Base-by-base conservation (phyloP, 2,113 vertebrate genomes). In the Enhydra lutris region DNA sequence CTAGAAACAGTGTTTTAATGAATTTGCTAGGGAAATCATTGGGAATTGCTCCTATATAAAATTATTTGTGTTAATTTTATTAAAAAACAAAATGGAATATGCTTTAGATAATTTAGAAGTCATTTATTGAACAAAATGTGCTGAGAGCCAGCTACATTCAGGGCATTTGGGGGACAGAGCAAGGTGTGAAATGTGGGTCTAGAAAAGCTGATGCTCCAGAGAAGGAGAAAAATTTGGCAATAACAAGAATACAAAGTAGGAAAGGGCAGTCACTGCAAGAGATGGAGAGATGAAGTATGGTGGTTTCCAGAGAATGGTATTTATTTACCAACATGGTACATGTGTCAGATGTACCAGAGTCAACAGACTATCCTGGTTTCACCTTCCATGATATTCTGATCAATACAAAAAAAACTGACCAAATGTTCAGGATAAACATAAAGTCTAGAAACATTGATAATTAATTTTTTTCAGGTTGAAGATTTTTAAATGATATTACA, bases 81-180 rank as follows among this genome's bases (percentile, higher is more conserved):
- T 0, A 12, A 42, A 88, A 93, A 87, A 23, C 2, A 57, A 95
- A 95, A 47, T 50, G 34, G n/a, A 95, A 74, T 76, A 69, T 90
- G 14, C 10, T 94, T 91, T 94, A 34, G 14, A 80, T 82, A 31
- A 76, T 29, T 74, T 86, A 67, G 42, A 97, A 91, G 86, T 91
- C 42, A 83, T 85, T 96, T 95, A 90, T 84, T 94, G 29, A 85
- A 31, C n/a, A 93, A 78, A 85, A 24, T 95, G 12, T 89, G 17
- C 39, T 78, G 14, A 96, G 42, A 85, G 11, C 20, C 71, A 92
- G 20, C 1, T 61, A 47, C 8, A 21, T 18, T 3, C n/a, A 61
- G 3, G 29, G 9, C 15, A 83, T 47, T 45, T 84, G 36, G 36
- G 11, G 31, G 50, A 42, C 9, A 11, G 47, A 88, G 61, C 26